These are phyloP conservation scores for Gymnothorax reevesii DNA, from an alignment of 2,797 vertebrate species.

Conservation along the genomic window DNA sequence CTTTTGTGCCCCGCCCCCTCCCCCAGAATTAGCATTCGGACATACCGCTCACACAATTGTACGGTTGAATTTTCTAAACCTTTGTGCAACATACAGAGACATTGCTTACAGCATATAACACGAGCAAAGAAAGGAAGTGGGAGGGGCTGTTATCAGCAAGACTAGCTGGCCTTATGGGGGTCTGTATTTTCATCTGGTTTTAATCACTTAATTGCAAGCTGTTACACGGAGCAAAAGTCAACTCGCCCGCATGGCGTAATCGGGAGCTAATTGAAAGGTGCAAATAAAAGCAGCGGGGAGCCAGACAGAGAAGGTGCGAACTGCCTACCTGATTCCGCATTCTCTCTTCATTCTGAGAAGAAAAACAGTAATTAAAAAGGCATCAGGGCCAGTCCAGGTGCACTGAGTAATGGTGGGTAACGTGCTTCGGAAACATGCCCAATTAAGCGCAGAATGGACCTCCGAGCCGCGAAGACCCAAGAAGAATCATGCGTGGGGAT, in stretches of 20 bases:
- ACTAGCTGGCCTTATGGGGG: neutral
- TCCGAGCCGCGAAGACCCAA: neutral
- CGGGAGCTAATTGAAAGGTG: constrained; percentile 15
- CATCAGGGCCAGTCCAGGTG: neutral
- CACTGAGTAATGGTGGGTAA: neutral
- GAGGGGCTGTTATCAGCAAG: neutral
- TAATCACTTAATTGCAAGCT: constrained; percentile 17
- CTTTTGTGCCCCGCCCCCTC: neutral
- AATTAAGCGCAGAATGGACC: neutral
- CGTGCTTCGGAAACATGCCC: neutral
- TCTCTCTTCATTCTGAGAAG: neutral
- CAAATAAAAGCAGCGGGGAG: constrained; percentile 8
- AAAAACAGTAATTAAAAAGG: neutral
- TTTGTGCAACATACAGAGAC: neutral
- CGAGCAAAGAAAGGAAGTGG: neutral
- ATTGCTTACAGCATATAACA: neutral
- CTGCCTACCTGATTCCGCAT: neutral
- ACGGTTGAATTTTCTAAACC: neutral
- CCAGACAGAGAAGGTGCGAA: neutral
- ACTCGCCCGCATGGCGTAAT: neutral
- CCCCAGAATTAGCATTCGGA: too few species aligned
- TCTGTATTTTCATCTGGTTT: neutral
- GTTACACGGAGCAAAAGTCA: constrained; percentile 13
- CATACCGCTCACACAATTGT: too few species aligned
- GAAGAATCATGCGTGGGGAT: neutral